phyloP scores from a whole-genome alignment of 2,113 vertebrate species.

The Paedocypris sp. region DNA sequence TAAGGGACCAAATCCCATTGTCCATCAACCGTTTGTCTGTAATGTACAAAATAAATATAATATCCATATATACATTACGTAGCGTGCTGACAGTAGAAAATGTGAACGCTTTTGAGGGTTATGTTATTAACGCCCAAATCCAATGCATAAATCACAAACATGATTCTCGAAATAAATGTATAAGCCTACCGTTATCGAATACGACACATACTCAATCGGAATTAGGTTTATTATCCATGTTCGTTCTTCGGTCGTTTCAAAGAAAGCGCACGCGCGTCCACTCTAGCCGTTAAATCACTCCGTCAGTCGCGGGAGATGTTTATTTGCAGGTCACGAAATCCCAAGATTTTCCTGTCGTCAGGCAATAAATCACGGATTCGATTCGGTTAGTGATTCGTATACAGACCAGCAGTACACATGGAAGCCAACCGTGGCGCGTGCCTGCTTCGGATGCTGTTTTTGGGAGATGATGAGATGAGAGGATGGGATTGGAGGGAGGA shows the following conservation, averaged over 20 bases:
- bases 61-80: too few species aligned
- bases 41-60: too few species aligned
- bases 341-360: not conserved
- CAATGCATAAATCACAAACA: too few species aligned
- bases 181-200: not conserved
- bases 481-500: conserved; percentile 12
- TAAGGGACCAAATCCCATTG: too few species aligned
- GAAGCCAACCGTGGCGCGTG: not conserved
- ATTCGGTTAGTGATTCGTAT: not conserved
- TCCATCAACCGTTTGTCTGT: too few species aligned
- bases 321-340: not conserved
- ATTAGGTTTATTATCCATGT: not conserved
- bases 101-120: too few species aligned
- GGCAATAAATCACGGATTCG: too few species aligned
- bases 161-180: not conserved
- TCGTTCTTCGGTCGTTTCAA: not conserved
- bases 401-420: not conserved
- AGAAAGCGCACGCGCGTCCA: not conserved
- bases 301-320: not conserved
- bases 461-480: conserved; percentile 29
- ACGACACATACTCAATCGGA: not conserved
- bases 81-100: too few species aligned
- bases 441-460: conserved; percentile 10
- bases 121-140: too few species aligned
- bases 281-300: conserved; percentile 6